These are phyloP conservation scores for Callipepla californica DNA, from an alignment of 2,113 vertebrate species.

Conservation along the genomic window DNA sequence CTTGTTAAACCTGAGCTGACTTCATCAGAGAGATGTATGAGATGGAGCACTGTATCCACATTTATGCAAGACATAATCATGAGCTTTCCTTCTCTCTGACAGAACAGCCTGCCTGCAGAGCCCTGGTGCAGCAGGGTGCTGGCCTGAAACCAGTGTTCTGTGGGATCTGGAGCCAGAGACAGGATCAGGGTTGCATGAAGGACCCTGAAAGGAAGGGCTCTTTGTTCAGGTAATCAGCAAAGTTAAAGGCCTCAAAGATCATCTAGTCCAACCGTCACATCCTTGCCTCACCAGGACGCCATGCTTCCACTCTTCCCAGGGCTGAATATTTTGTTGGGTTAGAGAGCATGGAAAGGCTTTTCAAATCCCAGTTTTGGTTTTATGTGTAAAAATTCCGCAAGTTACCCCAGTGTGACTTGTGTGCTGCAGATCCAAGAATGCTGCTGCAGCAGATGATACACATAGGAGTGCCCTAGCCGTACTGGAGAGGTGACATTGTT, in stretches of 20 bases:
- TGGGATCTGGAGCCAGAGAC: not conserved
- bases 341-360: not conserved
- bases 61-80: not conserved
- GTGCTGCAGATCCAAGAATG: not conserved
- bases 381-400: not conserved
- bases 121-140: not conserved
- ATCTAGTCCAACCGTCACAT: too few species aligned
- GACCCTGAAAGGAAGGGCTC: rapidly evolving
- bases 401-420: not conserved
- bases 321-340: not conserved
- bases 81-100: not conserved
- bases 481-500: not conserved
- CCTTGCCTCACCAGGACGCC: not conserved
- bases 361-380: not conserved
- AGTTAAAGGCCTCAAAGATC: too few species aligned
- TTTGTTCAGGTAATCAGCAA: too few species aligned
- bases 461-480: too few species aligned
- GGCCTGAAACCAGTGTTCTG: not conserved
- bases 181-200: not conserved
- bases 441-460: not conserved
- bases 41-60: not conserved
- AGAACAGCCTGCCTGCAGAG: not conserved
- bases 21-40: not conserved
- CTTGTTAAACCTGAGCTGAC: not conserved
- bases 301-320: not conserved